These are phyloP conservation scores for Promerops cafer DNA, from an alignment of 2,113 vertebrate genomes.

Conservation along the genomic window DNA sequence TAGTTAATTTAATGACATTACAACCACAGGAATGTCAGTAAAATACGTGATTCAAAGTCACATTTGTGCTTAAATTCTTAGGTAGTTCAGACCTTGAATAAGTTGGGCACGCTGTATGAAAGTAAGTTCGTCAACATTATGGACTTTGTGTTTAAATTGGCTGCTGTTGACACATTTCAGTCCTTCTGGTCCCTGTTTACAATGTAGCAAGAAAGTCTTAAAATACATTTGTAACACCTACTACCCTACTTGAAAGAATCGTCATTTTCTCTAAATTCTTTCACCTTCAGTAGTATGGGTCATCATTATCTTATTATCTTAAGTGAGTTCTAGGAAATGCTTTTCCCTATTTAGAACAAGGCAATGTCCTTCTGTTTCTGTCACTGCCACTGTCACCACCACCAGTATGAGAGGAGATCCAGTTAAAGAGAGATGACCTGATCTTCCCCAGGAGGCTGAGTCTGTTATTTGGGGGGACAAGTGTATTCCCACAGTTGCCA, in stretches of 20 bases:
- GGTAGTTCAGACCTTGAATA: neutral
- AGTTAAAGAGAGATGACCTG: neutral
- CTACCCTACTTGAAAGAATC: neutral
- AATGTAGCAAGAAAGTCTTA: neutral
- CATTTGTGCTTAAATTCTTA: neutral
- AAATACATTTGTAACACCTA: neutral
- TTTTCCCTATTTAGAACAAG: neutral
- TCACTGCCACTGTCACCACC: neutral
- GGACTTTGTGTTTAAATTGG: neutral
- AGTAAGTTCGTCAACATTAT: neutral
- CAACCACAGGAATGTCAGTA: neutral
- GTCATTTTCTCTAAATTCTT: neutral
- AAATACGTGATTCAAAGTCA: neutral
- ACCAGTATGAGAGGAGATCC: neutral
- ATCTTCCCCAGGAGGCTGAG: neutral
- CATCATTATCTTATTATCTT: neutral
- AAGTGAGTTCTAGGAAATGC: neutral
- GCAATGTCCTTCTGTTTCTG: neutral
- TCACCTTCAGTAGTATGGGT: neutral
- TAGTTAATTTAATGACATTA: neutral
- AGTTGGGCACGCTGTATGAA: fast-evolving
- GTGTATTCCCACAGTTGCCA: neutral
- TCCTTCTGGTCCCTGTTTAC: neutral
- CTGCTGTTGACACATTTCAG: neutral
- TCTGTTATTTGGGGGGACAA: neutral